Evolutionary conservation across 2,113 vertebrate genomes (phyloP), one percentile per base, ranked within the genome.

Genomic region (Caloenas nicobarica): DNA sequence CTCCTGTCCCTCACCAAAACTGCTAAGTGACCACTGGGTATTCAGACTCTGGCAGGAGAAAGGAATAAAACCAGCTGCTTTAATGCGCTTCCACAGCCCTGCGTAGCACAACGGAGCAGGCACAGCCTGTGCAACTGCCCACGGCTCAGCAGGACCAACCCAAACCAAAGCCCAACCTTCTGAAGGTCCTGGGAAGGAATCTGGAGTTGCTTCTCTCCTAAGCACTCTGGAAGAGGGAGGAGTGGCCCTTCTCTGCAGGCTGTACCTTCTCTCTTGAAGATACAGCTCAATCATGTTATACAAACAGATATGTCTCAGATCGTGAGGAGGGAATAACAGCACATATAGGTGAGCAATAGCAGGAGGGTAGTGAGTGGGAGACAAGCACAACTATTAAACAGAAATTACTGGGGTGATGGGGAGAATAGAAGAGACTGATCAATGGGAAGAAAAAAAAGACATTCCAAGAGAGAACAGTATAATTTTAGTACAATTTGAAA

Each of bases 101-200:
- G 0, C 33, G n/a, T 0, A 38, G 64, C 26, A 8, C n/a, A 29
- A 50, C 9, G 38, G 48, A 21, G 5, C 0, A 0, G n/a, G 36
- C 5, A 11, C 40, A 58, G 48, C 29, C 33, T 1, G 0, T 2
- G 0, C 22, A 46, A 42, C 25, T 21, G 40, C 38, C 61, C 29
- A 11, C 38, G 1, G 2, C 40, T 74, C 44, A 61, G 62, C 12
- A 21, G 40, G 40, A 53, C 6, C 1, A 92, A 80, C 6, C 7
- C 22, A 29, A 78, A 5, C 10, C 10, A 5, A 50, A 69, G 34
- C 28, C 33, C 54, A 87, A 23, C 26, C 62, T 54, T 71, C 62
- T 60, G 33, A 76, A 65, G 38, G 34, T 53, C 34, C 44, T 33
- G 31, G 44, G 57, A 89, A 65, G 11, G 22, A 65, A 62, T 76